phyloP scores from a whole-genome alignment of 2,113 vertebrate species.

The Guaruba guarouba region DNA sequence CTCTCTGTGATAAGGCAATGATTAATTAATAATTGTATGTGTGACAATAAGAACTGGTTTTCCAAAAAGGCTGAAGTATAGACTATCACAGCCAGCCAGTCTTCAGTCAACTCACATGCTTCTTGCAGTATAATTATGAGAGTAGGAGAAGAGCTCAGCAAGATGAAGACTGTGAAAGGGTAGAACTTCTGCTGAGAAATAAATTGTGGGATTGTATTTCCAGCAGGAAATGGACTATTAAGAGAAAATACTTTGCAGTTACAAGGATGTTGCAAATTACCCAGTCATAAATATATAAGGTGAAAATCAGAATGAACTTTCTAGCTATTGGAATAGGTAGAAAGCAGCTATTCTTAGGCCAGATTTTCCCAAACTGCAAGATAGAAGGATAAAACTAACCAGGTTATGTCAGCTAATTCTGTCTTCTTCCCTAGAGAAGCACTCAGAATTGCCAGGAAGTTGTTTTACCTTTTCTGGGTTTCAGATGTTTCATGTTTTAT shows the following conservation, averaged over 20 bases:
- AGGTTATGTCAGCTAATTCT: not conserved
- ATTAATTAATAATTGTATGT: not conserved
- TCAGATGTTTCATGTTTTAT: not conserved
- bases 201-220: not conserved
- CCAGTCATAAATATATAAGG: not conserved
- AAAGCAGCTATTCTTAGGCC: not conserved
- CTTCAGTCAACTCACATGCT: not conserved
- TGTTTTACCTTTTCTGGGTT: not conserved
- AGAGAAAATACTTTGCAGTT: not conserved
- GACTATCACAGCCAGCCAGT: not conserved
- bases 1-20: not conserved
- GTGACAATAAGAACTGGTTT: not conserved
- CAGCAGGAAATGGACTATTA: not conserved
- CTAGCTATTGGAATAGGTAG: not conserved
- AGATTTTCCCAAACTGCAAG: not conserved
- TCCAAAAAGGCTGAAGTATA: not conserved
- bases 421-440: not conserved
- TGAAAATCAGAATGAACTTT: not conserved
- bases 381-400: not conserved
- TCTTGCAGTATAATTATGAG: not conserved
- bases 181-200: not conserved
- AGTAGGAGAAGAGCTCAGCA: not conserved
- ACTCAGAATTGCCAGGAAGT: not conserved
- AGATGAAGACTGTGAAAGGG: not conserved
- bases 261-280: not conserved